Conservation (phyloP, 1,140 invertebrate species). For the Drosophila quadrilineata region DNA sequence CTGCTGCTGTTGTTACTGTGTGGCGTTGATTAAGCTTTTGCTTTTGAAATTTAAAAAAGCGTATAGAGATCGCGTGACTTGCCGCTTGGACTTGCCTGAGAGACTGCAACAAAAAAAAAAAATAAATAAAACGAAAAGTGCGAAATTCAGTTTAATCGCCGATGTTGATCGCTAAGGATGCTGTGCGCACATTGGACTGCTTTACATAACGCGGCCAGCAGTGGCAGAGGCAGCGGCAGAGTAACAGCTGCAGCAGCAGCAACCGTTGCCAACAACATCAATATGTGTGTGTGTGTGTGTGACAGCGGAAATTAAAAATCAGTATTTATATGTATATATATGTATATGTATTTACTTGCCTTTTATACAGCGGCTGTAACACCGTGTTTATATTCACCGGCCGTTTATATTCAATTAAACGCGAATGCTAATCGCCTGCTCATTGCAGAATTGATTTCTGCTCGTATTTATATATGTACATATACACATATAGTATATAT, state of each 20-base stretch:
- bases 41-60: background rate
- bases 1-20: background rate
- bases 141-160: background rate
- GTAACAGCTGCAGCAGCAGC: constrained; percentile 9
- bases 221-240: background rate
- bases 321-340: constrained; percentile 29
- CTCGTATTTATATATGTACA: background rate
- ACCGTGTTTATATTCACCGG: constrained; percentile 20
- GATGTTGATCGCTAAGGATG: constrained; percentile 18
- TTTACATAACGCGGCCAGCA: constrained; percentile 38
- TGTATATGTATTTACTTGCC: constrained; percentile 24
- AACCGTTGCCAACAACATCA: constrained; percentile 41
- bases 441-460: constrained; percentile 39
- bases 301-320: constrained; percentile 6
- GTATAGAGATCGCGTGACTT: constrained; percentile 6
- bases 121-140: too few relatives aligned
- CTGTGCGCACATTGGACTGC: constrained; percentile 14
- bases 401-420: constrained; percentile 30
- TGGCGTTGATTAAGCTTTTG: background rate
- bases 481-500: constrained; percentile 12
- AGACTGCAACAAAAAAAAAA: too few relatives aligned
- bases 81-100: background rate
- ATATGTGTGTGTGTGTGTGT: background rate
- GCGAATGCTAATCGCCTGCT: background rate
- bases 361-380: constrained; percentile 18